Conservation (phyloP, 2,888 invertebrate genomes). For the Callinectes sapidus region DNA sequence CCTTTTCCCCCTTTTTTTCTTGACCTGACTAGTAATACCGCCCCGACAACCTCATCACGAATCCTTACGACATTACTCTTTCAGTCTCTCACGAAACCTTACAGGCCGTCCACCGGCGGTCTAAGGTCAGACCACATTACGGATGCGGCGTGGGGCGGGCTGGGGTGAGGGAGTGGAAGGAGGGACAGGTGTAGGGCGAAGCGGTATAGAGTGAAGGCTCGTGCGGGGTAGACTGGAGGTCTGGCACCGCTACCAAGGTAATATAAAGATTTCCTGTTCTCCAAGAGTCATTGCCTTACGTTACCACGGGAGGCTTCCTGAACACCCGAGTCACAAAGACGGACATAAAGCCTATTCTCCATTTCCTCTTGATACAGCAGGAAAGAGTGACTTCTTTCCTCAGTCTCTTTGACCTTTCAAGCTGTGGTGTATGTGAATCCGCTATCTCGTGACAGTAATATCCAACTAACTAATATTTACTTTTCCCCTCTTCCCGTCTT, state of each 20-base stretch:
- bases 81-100: slow-evolving; percentile 1
- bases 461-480: not conserved
- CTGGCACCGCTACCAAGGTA: not conserved
- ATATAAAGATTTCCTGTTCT: not conserved
- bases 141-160: not conserved
- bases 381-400: not conserved
- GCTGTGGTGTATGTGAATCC: not conserved
- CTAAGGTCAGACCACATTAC: slow-evolving; percentile 17
- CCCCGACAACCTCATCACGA: not conserved
- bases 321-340: not conserved
- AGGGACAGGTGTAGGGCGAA: not conserved
- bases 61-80: not conserved
- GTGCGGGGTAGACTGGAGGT: not conserved
- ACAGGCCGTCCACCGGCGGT: not conserved
- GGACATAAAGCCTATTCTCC: not conserved
- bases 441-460: not conserved
- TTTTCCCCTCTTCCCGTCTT: not conserved
- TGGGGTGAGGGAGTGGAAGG: not conserved
- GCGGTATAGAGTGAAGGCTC: not conserved
- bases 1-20: not conserved
- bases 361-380: not conserved
- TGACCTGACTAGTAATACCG: not conserved
- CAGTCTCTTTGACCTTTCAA: not conserved
- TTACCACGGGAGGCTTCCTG: not conserved
- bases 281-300: not conserved